These are phyloP conservation scores for Slavum lentiscoides DNA, from an alignment of 2,888 invertebrate species.

Conservation along the genomic window DNA sequence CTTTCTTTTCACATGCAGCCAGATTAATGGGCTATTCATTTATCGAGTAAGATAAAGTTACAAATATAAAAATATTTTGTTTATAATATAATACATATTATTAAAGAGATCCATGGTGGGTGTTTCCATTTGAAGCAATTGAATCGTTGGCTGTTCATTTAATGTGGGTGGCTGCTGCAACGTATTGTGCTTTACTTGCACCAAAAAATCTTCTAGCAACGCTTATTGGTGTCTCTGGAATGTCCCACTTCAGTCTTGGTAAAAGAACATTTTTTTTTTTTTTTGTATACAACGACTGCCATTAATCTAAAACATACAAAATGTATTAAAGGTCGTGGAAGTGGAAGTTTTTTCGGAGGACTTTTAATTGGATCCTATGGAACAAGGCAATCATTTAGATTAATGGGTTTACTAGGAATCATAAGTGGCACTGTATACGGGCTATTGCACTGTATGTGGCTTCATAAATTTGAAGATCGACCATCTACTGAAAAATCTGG, in stretches of 20 bases:
- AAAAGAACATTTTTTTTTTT: constrained; percentile 54
- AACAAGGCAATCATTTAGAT: constrained; percentile 75
- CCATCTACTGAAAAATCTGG: constrained; percentile 33
- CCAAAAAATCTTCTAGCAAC: constrained; percentile 83
- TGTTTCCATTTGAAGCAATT: constrained; percentile 84
- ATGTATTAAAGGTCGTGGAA: constrained; percentile 69
- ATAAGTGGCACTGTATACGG: constrained; percentile 73
- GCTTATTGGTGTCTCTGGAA: constrained; percentile 82
- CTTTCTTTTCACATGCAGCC: constrained; percentile 82
- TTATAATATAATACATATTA: constrained; percentile 26
- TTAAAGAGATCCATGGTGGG: constrained; percentile 82
- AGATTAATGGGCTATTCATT: constrained; percentile 82
- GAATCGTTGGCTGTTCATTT: constrained; percentile 83
- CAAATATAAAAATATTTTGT: constrained; percentile 13
- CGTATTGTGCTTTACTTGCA: constrained; percentile 81
- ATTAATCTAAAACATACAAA: constrained; percentile 8
- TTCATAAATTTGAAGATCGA: constrained; percentile 63
- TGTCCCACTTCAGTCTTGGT: constrained; percentile 88
- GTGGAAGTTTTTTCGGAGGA: constrained; percentile 80
- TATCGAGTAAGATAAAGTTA: constrained; percentile 70
- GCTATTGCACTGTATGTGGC: constrained; percentile 72
- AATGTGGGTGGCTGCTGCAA: constrained; percentile 90
- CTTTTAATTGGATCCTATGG: constrained; percentile 75
- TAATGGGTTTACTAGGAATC: constrained; percentile 76
- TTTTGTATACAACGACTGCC: background rate